Percentiles rank a stretch among this genome's conserved stretches.
phyloP scores from a whole-genome alignment of 2,797 vertebrate genomes.

The Cynodonichthys magdalenae region DNA sequence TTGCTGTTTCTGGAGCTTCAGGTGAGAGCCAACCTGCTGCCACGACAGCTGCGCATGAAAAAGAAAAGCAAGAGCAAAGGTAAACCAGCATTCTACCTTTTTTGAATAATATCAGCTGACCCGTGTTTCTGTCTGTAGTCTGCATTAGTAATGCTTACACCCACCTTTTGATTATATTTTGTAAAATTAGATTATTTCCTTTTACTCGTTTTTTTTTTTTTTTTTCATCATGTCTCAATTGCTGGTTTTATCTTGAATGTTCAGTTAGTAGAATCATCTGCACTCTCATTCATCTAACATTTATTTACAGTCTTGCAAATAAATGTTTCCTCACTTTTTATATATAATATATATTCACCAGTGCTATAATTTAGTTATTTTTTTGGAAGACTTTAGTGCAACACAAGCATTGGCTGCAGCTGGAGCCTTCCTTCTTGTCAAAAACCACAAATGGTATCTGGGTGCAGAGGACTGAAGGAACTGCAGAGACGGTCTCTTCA shows the following conservation, averaged over 20 bases:
- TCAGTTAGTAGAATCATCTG: constrained; percentile 28
- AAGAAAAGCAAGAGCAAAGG: constrained; percentile 84
- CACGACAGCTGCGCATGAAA: constrained; percentile 48
- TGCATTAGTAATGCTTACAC: background rate
- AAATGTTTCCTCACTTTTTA: constrained; percentile 22
- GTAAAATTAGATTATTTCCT: too few relatives aligned
- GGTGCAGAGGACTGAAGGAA: constrained; percentile 15
- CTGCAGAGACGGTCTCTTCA: constrained; percentile 11
- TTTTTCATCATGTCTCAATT: constrained; percentile 7
- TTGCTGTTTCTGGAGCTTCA: constrained; percentile 74
- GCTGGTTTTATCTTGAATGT: constrained; percentile 21
- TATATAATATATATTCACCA: constrained; percentile 1
- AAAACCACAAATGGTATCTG: constrained; percentile 26
- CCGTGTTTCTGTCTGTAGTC: background rate
- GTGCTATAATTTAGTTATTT: constrained; percentile 25
- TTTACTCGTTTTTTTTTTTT: too few relatives aligned
- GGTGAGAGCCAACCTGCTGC: constrained; percentile 44
- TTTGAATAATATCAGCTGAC: too few relatives aligned
- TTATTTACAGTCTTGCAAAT: constrained; percentile 13
- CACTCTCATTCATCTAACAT: constrained; percentile 12
- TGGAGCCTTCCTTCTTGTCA: constrained; percentile 20
- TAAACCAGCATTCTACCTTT: constrained; percentile 51
- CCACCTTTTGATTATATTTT: background rate
- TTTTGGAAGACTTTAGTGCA: constrained; percentile 29
- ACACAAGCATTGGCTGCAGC: constrained; percentile 10